phyloP scores from a whole-genome alignment of 64 coral and sea anemone species.

The Porites lutea region DNA sequence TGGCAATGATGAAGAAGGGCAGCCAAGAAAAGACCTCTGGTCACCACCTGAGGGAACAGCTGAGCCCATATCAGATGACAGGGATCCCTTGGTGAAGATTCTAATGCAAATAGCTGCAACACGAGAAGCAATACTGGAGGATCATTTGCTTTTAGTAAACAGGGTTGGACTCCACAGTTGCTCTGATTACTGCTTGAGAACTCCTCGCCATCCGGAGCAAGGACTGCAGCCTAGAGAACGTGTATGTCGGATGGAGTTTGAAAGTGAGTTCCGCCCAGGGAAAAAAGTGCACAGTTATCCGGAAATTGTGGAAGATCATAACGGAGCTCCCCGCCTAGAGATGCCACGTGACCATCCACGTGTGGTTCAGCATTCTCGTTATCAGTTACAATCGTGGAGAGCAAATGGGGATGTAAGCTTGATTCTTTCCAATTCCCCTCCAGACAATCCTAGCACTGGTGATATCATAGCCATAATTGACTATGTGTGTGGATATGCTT shows the following conservation, averaged over 20 bases:
- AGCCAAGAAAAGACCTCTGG: too few relatives aligned
- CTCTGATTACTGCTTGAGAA: too few relatives aligned
- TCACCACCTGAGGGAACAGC: too few relatives aligned
- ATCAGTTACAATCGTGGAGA: constrained; percentile 24
- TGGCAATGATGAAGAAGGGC: too few relatives aligned
- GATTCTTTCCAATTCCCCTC: neutral
- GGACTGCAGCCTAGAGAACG: too few relatives aligned
- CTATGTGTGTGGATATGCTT: neutral
- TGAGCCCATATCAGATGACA: too few relatives aligned
- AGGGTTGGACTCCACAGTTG: too few relatives aligned
- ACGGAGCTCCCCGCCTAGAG: constrained; percentile 25
- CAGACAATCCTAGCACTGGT: too few relatives aligned
- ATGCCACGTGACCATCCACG: constrained; percentile 10
- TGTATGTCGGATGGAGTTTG: constrained; percentile 22
- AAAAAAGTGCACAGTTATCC: neutral
- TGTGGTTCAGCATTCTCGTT: neutral
- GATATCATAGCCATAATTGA: constrained; percentile 45
- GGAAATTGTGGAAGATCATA: constrained; percentile 15
- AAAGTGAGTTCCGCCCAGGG: neutral
- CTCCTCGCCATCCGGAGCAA: too few relatives aligned
- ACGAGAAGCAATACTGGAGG: neutral
- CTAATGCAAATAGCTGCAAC: too few relatives aligned
- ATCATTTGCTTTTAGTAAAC: too few relatives aligned
- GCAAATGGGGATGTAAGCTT: constrained; percentile 24
- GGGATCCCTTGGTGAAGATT: too few relatives aligned